Conservation (phyloP, 1,140 invertebrate genomes). For the Charaxes varanes region DNA sequence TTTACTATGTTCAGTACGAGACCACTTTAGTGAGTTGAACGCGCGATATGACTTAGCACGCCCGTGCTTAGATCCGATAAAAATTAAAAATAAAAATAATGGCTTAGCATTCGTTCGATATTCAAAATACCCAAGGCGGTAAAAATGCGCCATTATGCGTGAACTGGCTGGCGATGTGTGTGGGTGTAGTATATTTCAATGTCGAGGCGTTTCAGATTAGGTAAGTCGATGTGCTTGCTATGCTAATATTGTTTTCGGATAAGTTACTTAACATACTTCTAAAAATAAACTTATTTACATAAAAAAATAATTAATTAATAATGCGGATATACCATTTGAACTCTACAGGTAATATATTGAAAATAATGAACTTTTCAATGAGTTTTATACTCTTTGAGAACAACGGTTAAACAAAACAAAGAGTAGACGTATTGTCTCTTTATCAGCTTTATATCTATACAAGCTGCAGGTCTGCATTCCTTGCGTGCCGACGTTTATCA, state of each 20-base stretch:
- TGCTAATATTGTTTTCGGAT: neutral
- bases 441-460: constrained; percentile 23
- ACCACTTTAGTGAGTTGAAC: constrained; percentile 43
- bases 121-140: constrained; percentile 27
- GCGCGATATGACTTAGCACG: constrained; percentile 51
- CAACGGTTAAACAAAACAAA: constrained; percentile 16
- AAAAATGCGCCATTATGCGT: constrained; percentile 23
- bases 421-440: constrained; percentile 24
- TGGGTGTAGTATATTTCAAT: constrained; percentile 29
- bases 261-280: no score
- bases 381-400: no score
- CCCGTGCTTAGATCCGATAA: constrained; percentile 31
- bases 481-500: constrained; percentile 22
- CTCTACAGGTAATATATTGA: no score
- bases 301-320: no score
- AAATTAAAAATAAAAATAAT: constrained; percentile 7
- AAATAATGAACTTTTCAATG: no score
- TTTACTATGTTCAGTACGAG: constrained; percentile 25
- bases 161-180: constrained; percentile 23
- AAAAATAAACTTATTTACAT: no score
- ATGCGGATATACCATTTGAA: no score
- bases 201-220: constrained; percentile 28
- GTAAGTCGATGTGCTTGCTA: constrained; percentile 20
- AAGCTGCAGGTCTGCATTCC: constrained; percentile 30
- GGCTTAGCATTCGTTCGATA: constrained; percentile 19